Percentiles rank a stretch among this genome's conserved stretches.
Conservation (phyloP, 2,888 invertebrate species). For the Pelosia muscerda region DNA sequence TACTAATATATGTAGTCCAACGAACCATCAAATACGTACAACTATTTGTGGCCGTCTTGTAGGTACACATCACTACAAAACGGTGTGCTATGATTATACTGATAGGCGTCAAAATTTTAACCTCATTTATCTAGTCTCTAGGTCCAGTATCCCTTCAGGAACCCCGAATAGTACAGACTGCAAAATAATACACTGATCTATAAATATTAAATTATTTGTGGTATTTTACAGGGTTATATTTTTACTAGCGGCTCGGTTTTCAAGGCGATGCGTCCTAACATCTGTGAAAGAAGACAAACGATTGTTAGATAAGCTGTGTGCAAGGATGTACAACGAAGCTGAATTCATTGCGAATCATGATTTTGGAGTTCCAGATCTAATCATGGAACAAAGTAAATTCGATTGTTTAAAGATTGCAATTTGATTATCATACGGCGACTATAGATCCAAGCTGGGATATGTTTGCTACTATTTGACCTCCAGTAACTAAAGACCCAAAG, state of each 20-base stretch:
- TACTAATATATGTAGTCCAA: not conserved
- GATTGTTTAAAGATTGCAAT: not conserved
- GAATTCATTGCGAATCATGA: conserved; percentile 55
- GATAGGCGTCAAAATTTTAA: not conserved
- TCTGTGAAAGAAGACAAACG: conserved; percentile 49
- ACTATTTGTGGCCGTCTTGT: too few species aligned
- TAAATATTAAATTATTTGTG: not conserved
- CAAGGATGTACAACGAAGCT: conserved; percentile 54
- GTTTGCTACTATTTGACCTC: too few species aligned
- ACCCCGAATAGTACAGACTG: too few species aligned
- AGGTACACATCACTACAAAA: too few species aligned
- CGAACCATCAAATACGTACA: too few species aligned
- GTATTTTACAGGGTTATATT: conserved; percentile 51
- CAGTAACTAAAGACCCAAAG: too few species aligned
- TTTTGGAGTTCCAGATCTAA: conserved; percentile 55
- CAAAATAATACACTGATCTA: not conserved
- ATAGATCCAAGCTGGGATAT: too few species aligned
- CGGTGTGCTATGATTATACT: not conserved
- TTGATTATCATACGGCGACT: too few species aligned
- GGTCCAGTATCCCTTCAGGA: too few species aligned
- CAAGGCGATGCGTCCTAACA: conserved; percentile 56
- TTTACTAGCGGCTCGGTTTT: conserved; percentile 46
- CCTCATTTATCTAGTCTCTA: too few species aligned
- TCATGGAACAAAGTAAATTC: conserved; percentile 67
- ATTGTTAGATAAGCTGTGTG: conserved; percentile 50